Conservation (phyloP, 2,888 invertebrate species). For the Polylopha cassiicola region DNA sequence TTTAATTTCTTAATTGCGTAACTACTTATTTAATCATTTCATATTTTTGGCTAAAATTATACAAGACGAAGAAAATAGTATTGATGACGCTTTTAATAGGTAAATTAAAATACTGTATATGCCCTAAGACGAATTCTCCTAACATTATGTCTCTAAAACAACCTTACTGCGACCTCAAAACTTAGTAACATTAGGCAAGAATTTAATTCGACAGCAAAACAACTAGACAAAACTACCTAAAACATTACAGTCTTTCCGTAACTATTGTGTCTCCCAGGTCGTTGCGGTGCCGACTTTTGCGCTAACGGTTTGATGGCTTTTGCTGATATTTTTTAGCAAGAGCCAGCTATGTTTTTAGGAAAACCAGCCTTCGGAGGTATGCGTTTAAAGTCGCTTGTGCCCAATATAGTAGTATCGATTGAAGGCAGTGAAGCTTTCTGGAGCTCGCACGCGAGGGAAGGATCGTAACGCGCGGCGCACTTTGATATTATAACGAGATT, state of each 20-base stretch:
- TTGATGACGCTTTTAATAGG: too few species aligned
- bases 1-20: too few species aligned
- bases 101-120: too few species aligned
- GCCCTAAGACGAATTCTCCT: too few species aligned
- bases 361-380: constrained; percentile 49
- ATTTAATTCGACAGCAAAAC: too few species aligned
- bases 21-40: too few species aligned
- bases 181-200: too few species aligned
- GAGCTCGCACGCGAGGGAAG: constrained; percentile 64
- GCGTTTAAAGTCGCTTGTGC: constrained; percentile 60
- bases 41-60: too few species aligned
- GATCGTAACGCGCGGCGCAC: constrained; percentile 54
- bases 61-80: too few species aligned
- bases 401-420: constrained; percentile 60
- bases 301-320: constrained; percentile 48
- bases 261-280: constrained; percentile 26
- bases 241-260: constrained; percentile 21
- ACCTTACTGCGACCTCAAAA: too few species aligned
- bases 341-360: constrained; percentile 37
- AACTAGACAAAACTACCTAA: constrained; percentile 7
- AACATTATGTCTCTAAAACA: too few species aligned
- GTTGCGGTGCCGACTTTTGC: constrained; percentile 40
- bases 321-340: constrained; percentile 47
- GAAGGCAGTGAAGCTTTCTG: constrained; percentile 53
- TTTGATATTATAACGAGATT: constrained; percentile 63